Base-by-base conservation (phyloP, 2,797 vertebrate species). In the Rhyacichthys aspro region DNA sequence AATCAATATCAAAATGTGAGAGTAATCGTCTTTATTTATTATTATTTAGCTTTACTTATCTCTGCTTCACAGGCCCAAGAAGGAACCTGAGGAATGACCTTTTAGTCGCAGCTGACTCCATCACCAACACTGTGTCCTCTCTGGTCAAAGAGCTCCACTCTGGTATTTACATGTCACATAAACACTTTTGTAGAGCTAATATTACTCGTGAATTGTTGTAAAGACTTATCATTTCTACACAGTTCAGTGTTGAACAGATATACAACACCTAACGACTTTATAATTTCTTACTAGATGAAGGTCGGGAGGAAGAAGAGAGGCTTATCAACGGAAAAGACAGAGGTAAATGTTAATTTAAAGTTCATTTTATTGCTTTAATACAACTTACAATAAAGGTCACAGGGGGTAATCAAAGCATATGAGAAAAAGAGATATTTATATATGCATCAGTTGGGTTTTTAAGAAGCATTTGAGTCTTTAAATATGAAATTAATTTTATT, bases 141-240 rank as follows among this genome's bases (percentile, higher is more conserved):
- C 88, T 98, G 90, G 96, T 98, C 81, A 98, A 98, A 89, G 97
- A 98, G 82, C 94, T 98, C 0, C 96, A 97, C 70, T 96, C 96
- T 17, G 96, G 96, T 98, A 76, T 39, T 41, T 4, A 63, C 59
- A 65, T 7, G 48, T 54, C 4, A 69, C 36, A 59, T 11, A 61
- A 18, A 8, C 12, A 59, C 11, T 23, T 23, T 23, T 23, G 2
- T 23, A 2, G 2, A 23, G 19, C 5, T 23, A 23, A 23, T 28
- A 28, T 28, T 28, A 28, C 23, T 28, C 23, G 4, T 28, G 23
- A 28, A 28, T 28, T 28, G 23, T 28, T 28, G 23, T 28, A n/a
- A n/a, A n/a, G n/a, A n/a, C n/a, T n/a, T n/a, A n/a, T n/a, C n/a
- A n/a, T n/a, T n/a, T n/a, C n/a, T n/a, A n/a, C n/a, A n/a, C n/a